These are phyloP conservation scores for Calephelis nemesis DNA, from an alignment of 1,140 invertebrate species.

Conservation along the genomic window DNA sequence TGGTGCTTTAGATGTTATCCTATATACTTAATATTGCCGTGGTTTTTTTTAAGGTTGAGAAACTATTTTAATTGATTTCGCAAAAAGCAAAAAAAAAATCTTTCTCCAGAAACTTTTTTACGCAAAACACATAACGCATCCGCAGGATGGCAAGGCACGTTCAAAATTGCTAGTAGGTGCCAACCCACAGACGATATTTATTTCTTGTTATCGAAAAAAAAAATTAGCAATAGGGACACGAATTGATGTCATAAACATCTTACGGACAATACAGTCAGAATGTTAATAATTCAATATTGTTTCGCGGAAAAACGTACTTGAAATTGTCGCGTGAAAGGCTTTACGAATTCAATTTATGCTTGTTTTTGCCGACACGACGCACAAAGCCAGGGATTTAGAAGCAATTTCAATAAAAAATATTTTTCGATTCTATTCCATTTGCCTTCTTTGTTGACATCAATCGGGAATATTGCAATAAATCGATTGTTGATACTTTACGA, in stretches of 20 bases:
- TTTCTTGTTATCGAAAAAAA: too few relatives aligned
- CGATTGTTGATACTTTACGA: neutral
- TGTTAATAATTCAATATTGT: slow-evolving; percentile 25
- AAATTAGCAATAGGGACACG: too few relatives aligned
- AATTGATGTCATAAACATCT: neutral
- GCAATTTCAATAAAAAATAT: slow-evolving; percentile 40
- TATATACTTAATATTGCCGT: too few relatives aligned
- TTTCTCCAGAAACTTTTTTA: too few relatives aligned
- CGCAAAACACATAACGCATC: too few relatives aligned
- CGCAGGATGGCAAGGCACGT: too few relatives aligned
- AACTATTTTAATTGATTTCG: too few relatives aligned
- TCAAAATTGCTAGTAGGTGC: too few relatives aligned
- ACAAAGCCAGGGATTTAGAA: slow-evolving; percentile 38
- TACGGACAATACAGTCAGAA: neutral
- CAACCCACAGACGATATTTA: too few relatives aligned
- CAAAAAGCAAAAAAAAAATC: too few relatives aligned
- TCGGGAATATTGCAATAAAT: slow-evolving; percentile 23
- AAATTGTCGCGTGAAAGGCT: slow-evolving; percentile 30
- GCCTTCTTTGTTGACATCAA: slow-evolving; percentile 33
- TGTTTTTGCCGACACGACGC: slow-evolving; percentile 35
- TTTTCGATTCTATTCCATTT: slow-evolving; percentile 27
- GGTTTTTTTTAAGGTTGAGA: too few relatives aligned
- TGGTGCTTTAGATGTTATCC: too few relatives aligned
- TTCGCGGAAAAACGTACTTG: slow-evolving; percentile 23
- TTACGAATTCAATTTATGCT: slow-evolving; percentile 41